Evolutionary conservation across 2,888 invertebrate species (phyloP), one percentile per base, ranked within the genome.

Genomic region (Melanostoma mellinum): DNA sequence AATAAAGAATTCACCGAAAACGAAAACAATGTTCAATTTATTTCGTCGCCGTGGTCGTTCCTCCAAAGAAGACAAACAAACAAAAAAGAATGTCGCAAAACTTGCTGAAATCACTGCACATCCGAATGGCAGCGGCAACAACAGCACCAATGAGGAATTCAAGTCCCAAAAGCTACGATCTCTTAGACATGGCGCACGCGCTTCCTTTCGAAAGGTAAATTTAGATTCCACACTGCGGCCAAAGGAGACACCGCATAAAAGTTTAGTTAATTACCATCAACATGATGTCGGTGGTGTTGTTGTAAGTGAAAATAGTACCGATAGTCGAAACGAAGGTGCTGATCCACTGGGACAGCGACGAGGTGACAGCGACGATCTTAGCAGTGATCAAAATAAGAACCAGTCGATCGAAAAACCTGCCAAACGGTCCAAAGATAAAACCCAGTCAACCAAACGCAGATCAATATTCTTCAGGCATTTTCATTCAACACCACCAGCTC

Each of bases 321-420:
- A 61, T 84, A 89, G 85, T 82, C 87, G 87, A 86, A 86, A 65
- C 87, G 86, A 86, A 84, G 85, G 81, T 87, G 87, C 87, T 86
- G 84, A 77, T 86, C 84, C 80, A 76, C 75, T 73, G 75, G 61
- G 60, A 79, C 84, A 53, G 52, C 65, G 32, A 72, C 60, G 48
- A 69, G 68, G 53, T 74, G 85, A 79, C 85, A 74, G 61, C 79
- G 86, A 67, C 86, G 79, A 81, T 73, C 81, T 35, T 52, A 55
- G 55, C 69, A 68, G 63, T 72, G 55, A 68, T 40, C 81, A 35
- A 42, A 50, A 74, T 52, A 63, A 61, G 33, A 68, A 40, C 48
- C 71, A 58, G 40, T 33, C 46, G 52, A 44, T 32, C 53, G 72
- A 71, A 30, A 75, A 50, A 69, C 52, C 74, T 61, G 71, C 65